Percentiles rank a stretch among this genome's conserved stretches.
Conservation (phyloP, 2,113 vertebrate species). For the Carassius auratus region DNA sequence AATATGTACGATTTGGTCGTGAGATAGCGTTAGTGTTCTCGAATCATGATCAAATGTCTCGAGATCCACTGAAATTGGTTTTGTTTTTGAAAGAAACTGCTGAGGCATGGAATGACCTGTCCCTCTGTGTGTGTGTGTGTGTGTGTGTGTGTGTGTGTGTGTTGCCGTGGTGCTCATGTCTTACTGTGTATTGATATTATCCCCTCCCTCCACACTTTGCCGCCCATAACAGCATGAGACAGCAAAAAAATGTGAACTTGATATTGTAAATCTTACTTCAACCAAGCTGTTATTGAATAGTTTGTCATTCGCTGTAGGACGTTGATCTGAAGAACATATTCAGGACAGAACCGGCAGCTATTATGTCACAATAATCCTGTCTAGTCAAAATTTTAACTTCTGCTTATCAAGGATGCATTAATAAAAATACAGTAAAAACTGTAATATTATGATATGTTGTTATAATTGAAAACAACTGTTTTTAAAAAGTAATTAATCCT, state of each 20-base stretch:
- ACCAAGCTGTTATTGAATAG: neutral
- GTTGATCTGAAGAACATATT: neutral
- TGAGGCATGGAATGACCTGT: neutral
- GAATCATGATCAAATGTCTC: neutral
- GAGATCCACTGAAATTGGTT: neutral
- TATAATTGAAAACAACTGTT: too few relatives aligned
- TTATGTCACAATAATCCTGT: neutral
- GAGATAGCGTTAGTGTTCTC: neutral
- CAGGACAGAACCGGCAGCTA: neutral
- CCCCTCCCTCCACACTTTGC: conserved; percentile 20
- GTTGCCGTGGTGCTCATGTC: neutral
- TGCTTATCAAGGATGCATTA: too few relatives aligned
- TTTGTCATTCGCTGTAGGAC: neutral
- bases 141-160: neutral
- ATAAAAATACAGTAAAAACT: too few relatives aligned
- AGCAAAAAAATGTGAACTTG: conserved; percentile 57
- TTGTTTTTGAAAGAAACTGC: neutral
- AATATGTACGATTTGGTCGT: too few relatives aligned
- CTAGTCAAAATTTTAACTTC: neutral
- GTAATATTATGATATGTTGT: too few relatives aligned
- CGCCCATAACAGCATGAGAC: conserved; percentile 56
- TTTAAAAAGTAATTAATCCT: too few relatives aligned
- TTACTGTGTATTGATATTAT: neutral
- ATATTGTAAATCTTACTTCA: conserved; percentile 49
- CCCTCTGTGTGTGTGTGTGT: too few relatives aligned